phyloP scores from a whole-genome alignment of 1,140 invertebrate genomes.

The Amyelois transitella region DNA sequence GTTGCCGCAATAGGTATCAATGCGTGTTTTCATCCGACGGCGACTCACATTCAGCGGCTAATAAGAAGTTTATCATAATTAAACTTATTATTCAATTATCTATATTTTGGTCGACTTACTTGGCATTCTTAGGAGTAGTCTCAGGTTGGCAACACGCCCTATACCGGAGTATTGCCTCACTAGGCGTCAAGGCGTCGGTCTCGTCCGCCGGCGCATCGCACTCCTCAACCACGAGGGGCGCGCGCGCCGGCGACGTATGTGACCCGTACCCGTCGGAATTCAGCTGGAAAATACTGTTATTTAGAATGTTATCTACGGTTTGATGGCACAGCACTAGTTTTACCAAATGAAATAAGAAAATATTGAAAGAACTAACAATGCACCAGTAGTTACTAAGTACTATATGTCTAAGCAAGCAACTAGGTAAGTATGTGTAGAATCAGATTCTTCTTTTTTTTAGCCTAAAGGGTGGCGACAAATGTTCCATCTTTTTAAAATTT shows the following conservation, averaged over 20 bases:
- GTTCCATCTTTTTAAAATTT: too few relatives aligned
- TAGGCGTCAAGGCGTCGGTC: constrained; percentile 68
- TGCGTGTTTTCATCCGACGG: constrained; percentile 74
- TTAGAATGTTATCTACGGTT: neutral
- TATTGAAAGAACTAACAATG: too few relatives aligned
- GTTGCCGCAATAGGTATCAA: constrained; percentile 57
- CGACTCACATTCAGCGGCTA: constrained; percentile 67
- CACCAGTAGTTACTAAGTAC: too few relatives aligned
- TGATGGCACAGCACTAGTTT: too few relatives aligned
- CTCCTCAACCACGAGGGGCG: constrained; percentile 66
- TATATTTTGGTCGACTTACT: constrained; percentile 78
- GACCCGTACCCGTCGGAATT: constrained; percentile 83
- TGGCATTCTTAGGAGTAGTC: constrained; percentile 88
- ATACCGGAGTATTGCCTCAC: constrained; percentile 51
- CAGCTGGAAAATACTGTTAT: constrained; percentile 45
- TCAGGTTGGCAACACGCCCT: constrained; percentile 60
- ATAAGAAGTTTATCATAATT: too few relatives aligned
- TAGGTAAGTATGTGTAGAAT: too few relatives aligned
- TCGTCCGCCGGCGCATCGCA: constrained; percentile 73
- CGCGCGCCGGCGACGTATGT: constrained; percentile 88
- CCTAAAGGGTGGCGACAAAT: too few relatives aligned
- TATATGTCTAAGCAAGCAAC: too few relatives aligned
- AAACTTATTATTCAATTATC: too few relatives aligned
- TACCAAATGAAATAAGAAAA: too few relatives aligned
- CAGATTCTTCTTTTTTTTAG: too few relatives aligned